These are phyloP conservation scores for Diadegma fenestrale DNA, from an alignment of 2,888 invertebrate genomes.

Conservation along the genomic window DNA sequence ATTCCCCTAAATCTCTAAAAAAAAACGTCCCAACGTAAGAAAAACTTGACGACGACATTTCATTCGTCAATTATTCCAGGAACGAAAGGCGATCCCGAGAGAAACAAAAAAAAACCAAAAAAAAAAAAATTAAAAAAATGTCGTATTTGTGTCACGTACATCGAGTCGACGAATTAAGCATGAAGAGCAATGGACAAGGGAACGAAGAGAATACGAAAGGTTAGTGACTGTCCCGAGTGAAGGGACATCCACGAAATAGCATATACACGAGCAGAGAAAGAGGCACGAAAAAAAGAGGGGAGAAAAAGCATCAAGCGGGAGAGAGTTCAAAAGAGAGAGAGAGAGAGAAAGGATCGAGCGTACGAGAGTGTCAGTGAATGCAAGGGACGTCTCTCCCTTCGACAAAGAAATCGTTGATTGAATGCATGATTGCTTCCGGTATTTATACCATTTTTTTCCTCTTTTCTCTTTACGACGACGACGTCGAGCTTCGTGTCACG, in stretches of 20 bases:
- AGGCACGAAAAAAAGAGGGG: conserved; percentile 5
- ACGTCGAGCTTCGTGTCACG: conserved; percentile 68
- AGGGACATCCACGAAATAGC: conserved; percentile 58
- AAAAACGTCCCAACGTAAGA: too few relatives aligned
- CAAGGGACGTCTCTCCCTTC: conserved; percentile 73
- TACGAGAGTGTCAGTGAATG: conserved; percentile 64
- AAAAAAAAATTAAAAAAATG: background rate
- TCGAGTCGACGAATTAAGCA: conserved; percentile 48
- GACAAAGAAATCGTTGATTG: conserved; percentile 75
- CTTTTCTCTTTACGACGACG: conserved; percentile 55
- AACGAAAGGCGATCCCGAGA: conserved; percentile 29
- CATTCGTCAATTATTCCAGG: conserved; percentile 35
- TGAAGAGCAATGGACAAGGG: conserved; percentile 46
- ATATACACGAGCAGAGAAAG: conserved; percentile 14
- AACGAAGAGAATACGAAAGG: conserved; percentile 57
- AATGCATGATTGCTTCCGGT: conserved; percentile 75
- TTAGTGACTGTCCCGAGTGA: conserved; percentile 63
- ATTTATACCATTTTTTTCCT: conserved; percentile 69
- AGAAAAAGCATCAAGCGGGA: conserved; percentile 9
- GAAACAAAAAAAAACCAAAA: background rate
- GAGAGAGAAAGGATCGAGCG: conserved; percentile 38
- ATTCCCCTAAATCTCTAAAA: background rate
- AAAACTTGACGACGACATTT: background rate
- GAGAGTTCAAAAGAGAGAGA: background rate
- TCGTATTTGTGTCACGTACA: conserved; percentile 34